Conservation (phyloP, 2,888 invertebrate genomes). For the Tineola bisselliella region DNA sequence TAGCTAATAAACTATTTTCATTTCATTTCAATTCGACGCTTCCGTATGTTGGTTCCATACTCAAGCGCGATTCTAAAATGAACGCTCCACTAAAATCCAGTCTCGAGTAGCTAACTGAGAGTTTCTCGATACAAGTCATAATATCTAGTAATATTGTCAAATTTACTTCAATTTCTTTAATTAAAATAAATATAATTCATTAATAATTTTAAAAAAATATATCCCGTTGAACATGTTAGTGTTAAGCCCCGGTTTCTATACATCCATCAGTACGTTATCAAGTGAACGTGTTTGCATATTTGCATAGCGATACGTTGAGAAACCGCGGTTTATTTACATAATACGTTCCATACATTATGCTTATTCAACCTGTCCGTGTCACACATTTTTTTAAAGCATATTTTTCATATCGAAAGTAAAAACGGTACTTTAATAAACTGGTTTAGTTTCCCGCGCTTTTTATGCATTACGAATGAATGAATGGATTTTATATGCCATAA, state of each 20-base stretch:
- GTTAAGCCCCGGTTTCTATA: conserved; percentile 4
- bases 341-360: conserved; percentile 5
- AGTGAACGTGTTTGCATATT: not conserved
- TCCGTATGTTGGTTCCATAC: too few relatives aligned
- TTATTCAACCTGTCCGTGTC: not conserved
- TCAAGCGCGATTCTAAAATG: too few relatives aligned
- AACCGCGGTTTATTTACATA: conserved; percentile 5
- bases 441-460: conserved; percentile 4
- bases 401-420: not conserved
- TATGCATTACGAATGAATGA: not conserved
- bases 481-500: not conserved
- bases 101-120: too few relatives aligned
- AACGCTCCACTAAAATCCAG: too few relatives aligned
- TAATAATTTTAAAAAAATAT: too few relatives aligned
- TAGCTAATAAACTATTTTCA: too few relatives aligned
- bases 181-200: too few relatives aligned
- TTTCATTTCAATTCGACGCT: too few relatives aligned
- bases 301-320: conserved; percentile 2
- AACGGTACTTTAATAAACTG: conserved; percentile 1
- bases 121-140: too few relatives aligned
- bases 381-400: not conserved
- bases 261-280: conserved; percentile 1
- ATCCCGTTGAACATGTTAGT: not conserved
- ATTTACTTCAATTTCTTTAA: too few relatives aligned
- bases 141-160: too few relatives aligned